Evolutionary conservation across 2,888 invertebrate species (phyloP), one percentile per base, ranked within the genome.

Genomic region (Harpagoxenus sublaevis): DNA sequence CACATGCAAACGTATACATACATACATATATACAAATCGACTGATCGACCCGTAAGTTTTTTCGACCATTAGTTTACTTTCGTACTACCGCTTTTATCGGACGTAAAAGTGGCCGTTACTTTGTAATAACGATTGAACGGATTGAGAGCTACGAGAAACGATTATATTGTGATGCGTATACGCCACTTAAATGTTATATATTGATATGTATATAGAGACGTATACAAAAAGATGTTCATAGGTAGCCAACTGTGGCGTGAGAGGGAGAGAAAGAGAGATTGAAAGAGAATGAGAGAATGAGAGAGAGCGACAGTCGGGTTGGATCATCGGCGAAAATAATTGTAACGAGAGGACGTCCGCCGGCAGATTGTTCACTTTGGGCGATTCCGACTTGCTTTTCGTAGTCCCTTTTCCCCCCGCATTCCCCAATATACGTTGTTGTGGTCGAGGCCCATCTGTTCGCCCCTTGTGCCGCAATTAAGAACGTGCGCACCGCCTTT

Each of bases 71-170:
- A 66, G 31, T 85, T 88, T 88, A 89, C 90, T 92, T 89, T 92
- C 88, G 90, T 92, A 89, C 89, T 86, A 88, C 88, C 89, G 88
- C 90, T 91, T 92, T 92, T 91, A 87, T 90, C 89, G 87, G 18
- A 78, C 83, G 87, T 89, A 89, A 91, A 90, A 90, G 88, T 88
- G 90, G 87, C 81, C 65, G 77, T 82, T 77, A 73, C 75, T 66
- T 78, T 68, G 68, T 65, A 62, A 84, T 77, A 51, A 53, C 35
- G 70, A 78, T 63, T 23, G 62, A 65, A 77, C n/a, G 66, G 10
- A 68, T 60, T 57, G 39, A n/a, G 60, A 57, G 63, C 35, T 45
- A 73, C 85, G 70, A 60, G 71, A 79, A 85, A 75, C 31, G 77
- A 84, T 86, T 86, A 86, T 84, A 89, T 89, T 88, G 89, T 86